Conservation (phyloP, 2,888 invertebrate species). For the Drosophila pseudotakahashii region DNA sequence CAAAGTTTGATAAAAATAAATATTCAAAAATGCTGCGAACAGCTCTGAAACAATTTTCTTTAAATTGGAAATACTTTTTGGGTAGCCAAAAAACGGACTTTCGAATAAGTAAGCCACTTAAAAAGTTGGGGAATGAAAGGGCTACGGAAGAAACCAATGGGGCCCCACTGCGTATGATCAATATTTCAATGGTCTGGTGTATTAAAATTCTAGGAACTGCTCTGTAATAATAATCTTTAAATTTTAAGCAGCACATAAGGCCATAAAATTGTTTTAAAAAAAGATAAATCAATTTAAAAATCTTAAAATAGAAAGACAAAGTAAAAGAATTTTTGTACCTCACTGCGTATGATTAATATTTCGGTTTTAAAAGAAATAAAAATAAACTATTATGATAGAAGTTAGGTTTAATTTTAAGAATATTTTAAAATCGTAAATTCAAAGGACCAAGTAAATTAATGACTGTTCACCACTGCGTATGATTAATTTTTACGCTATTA, state of each 20-base stretch:
- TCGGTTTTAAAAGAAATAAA: too few species aligned
- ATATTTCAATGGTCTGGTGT: not conserved
- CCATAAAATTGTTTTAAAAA: not conserved
- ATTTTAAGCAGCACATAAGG: too few species aligned
- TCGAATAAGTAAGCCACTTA: not conserved
- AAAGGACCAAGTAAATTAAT: not conserved
- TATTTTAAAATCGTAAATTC: not conserved
- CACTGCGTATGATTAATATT: not conserved
- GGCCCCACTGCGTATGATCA: conserved; percentile 11
- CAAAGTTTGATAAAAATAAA: conserved; percentile 80
- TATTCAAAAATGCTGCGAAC: conserved; percentile 52
- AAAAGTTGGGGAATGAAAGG: not conserved
- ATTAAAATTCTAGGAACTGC: not conserved
- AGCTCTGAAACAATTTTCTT: conserved; percentile 24
- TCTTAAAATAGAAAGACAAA: not conserved
- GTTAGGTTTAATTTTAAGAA: too few species aligned
- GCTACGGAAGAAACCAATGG: not conserved
- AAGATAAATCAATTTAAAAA: not conserved
- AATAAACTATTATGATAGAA: not conserved
- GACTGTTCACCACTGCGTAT: conserved; percentile 21
- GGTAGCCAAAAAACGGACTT: conserved; percentile 1
- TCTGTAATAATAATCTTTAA: not conserved
- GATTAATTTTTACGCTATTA: conserved; percentile 26
- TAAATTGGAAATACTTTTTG: conserved; percentile 25
- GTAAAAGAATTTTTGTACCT: not conserved